Base-by-base conservation (phyloP, 2,797 vertebrate genomes). In the Pangasius djambal region DNA sequence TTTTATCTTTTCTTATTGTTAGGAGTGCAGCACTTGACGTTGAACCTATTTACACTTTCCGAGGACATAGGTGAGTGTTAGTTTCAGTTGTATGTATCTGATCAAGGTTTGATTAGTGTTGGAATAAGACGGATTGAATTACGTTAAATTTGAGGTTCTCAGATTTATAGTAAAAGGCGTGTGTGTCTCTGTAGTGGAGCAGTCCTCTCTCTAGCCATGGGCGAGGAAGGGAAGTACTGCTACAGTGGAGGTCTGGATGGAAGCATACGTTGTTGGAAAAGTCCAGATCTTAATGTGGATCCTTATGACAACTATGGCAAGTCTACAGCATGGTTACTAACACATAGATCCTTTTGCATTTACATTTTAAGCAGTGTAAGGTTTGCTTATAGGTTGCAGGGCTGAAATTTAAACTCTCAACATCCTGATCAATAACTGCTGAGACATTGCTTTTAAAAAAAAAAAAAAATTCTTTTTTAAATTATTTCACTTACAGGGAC, bases 41-140 rank as follows among this genome's bases (percentile, higher is more conserved):
- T 88, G 98, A 98, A 55, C 98, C 98, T 3, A 97, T 98, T 91
- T 98, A 98, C 2, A 98, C 98, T 0, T 98, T 98, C 91, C 95
- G 98, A 88, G 98, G 97, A 22, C 98, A 98, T 94, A 97, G 97
- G 98, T 98, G 87, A 91, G 95, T 92, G 61, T 10, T 2, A 65
- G 55, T 28, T 37, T 86, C 25, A 20, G 69, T n/a, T 55, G 55
- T 87, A 18, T 16, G 40, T 10, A 18, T 57, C 28, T 9, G n/a
- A 16, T 69, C 16, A 31, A 18, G 4, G 34, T 52, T 28, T 31
- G 10, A 52, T 77, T 74, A n/a, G 55, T 10, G 22, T 79, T 34
- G 22, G 15, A 6, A 18, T 79, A 20, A 57, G 78, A 25, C 9
- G 18, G 16, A 61, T 40, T 82, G 3, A n/a, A 34, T 59, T 88